Evolutionary conservation across 2,113 vertebrate species (phyloP).

Genomic region (Naja naja): DNA sequence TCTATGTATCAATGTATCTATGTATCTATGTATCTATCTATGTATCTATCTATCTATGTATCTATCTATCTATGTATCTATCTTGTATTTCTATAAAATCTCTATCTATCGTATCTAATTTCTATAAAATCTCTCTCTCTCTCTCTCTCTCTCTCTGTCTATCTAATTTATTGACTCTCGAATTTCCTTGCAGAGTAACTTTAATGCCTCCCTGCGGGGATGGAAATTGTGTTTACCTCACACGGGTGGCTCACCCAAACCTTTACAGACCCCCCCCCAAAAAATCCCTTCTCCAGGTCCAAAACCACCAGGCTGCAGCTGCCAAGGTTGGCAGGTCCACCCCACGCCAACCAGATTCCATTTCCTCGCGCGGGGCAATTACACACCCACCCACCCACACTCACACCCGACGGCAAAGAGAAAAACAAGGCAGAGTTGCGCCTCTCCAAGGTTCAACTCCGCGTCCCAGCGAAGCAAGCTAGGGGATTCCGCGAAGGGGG

Average conservation of each 20-base stretch:
- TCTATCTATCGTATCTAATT: no score
- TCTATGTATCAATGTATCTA: no score
- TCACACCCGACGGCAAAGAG: background rate
- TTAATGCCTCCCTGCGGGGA: background rate
- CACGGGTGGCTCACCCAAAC: no score
- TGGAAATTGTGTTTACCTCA: background rate
- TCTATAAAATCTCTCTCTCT: background rate
- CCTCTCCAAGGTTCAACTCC: background rate
- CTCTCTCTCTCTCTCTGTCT: no score
- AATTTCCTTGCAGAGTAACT: background rate
- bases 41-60: no score
- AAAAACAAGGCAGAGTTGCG: background rate
- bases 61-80: no score
- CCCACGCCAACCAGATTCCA: background rate
- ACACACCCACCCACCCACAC: fast-evolving
- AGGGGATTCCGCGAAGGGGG: no score
- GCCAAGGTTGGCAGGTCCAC: background rate
- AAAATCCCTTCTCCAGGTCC: background rate
- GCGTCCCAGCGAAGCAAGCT: background rate
- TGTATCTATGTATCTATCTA: no score
- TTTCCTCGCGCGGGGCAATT: background rate
- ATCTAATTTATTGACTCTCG: no score
- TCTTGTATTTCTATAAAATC: no score
- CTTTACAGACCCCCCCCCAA: no score
- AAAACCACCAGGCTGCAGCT: background rate